Base-by-base conservation (phyloP, 2,888 invertebrate species). In the Anagyrus pseudococci region DNA sequence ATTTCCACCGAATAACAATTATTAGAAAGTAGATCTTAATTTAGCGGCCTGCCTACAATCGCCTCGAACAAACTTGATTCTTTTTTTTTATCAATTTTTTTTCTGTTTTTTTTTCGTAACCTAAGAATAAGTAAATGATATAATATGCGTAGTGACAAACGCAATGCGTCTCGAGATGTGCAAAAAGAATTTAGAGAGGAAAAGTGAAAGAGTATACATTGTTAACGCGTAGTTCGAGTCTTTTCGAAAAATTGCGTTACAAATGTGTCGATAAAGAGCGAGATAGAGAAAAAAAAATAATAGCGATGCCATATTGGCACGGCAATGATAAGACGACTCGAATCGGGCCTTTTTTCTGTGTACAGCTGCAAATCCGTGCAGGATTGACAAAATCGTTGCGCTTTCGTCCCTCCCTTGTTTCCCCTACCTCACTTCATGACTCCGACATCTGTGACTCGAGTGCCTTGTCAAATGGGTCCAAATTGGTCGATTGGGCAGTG, bases 401-500 rank as follows among this genome's bases (percentile, higher is more conserved):
- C 46, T 52, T 56, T 59, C 49, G 50, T 46, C 55, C 58, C 60
- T 17, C 57, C 58, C 49, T 67, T 61, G 37, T 25, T 17, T 52
- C 33, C n/a, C n/a, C n/a, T n/a, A n/a, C n/a, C n/a, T n/a, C n/a
- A n/a, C n/a, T 48, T 59, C 44, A 48, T 41, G 49, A 59, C 52
- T 56, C 40, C 58, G 59, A 50, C 40, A 62, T 69, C 49, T 46
- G 59, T 59, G 56, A 64, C 56, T 64, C 60, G 71, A 76, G 76
- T 77, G 77, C 76, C 76, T 80, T 77, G 71, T 72, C 69, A 73
- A 74, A 76, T 75, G 77, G 77, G 77, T 80, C 76, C 76, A 76
- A 78, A 77, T 77, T 75, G 75, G 76, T 77, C 76, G 78, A 80
- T 77, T 76, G 79, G 80, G 80, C 79, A 80, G 81, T 80, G 79